Evolutionary conservation across 2,888 invertebrate genomes (phyloP).

Genomic region (Xanthia togata): DNA sequence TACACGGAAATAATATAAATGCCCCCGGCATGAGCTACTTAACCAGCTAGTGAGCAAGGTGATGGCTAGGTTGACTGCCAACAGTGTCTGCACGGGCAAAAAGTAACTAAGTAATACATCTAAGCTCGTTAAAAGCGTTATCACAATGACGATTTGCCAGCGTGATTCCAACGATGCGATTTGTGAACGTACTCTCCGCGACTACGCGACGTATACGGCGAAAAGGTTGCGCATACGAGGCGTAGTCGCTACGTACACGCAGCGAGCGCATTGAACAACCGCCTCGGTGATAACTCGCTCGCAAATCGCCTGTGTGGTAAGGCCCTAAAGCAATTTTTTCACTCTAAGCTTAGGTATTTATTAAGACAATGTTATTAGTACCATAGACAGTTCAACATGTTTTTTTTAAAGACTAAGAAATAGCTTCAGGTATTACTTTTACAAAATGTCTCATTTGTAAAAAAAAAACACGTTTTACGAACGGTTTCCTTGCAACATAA

Average conservation of each 20-base stretch:
- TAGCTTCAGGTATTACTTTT: neutral
- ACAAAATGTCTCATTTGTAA: slow-evolving; percentile 32
- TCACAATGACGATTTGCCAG: too few relatives aligned
- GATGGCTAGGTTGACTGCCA: neutral
- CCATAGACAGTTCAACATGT: neutral
- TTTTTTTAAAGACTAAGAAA: neutral
- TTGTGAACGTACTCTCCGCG: too few relatives aligned
- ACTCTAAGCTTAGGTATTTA: neutral
- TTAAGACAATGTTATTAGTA: neutral
- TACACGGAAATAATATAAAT: too few relatives aligned
- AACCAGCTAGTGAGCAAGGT: too few relatives aligned
- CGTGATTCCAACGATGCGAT: too few relatives aligned
- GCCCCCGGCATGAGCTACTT: too few relatives aligned
- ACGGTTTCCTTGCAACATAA: slow-evolving; percentile 39
- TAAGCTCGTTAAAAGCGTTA: neutral
- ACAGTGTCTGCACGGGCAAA: neutral
- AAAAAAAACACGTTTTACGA: slow-evolving; percentile 10
- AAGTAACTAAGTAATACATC: neutral
- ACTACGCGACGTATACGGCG: too few relatives aligned
- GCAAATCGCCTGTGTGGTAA: too few relatives aligned
- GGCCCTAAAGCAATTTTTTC: neutral
- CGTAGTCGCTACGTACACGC: too few relatives aligned
- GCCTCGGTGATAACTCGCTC: too few relatives aligned
- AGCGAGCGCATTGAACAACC: too few relatives aligned
- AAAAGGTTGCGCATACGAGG: too few relatives aligned